These are phyloP conservation scores for Denticeps clupeoides DNA, from an alignment of 2,797 vertebrate species.

Conservation along the genomic window DNA sequence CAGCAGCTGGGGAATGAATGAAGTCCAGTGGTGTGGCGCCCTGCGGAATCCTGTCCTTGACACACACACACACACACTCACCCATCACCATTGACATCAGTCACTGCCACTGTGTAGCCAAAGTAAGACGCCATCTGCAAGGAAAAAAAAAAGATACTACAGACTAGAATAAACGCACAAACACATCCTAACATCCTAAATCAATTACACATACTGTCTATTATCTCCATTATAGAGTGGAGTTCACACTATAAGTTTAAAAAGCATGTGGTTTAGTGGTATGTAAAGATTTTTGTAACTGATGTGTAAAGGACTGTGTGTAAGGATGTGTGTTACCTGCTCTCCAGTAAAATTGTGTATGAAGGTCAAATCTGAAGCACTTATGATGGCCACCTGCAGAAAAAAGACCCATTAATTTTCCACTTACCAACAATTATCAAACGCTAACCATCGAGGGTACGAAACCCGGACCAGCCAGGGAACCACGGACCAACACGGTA, in stretches of 20 bases:
- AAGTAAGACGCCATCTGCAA: slow-evolving; percentile 97
- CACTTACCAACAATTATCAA: too few species aligned
- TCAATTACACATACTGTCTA: neutral
- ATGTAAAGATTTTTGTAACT: neutral
- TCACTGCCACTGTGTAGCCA: slow-evolving; percentile 87
- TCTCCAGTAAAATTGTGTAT: slow-evolving; percentile 95
- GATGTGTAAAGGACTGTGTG: neutral
- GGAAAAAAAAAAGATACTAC: slow-evolving; percentile 19
- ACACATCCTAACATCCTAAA: neutral
- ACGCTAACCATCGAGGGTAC: too few species aligned
- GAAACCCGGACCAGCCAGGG: too few species aligned
- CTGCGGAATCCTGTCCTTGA: too few species aligned
- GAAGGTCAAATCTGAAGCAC: slow-evolving; percentile 84
- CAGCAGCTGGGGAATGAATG: too few species aligned
- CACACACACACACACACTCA: slow-evolving; percentile 43
- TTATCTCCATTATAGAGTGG: too few species aligned
- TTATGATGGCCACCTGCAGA: slow-evolving; percentile 85
- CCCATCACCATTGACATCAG: slow-evolving; percentile 92
- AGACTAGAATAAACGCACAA: neutral
- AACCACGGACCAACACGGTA: too few species aligned
- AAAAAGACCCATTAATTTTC: slow-evolving; percentile 5
- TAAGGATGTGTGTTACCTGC: slow-evolving; percentile 62
- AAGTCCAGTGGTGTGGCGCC: too few species aligned
- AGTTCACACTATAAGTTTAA: too few species aligned
- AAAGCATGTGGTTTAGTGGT: too few species aligned